Evolutionary conservation across 1,140 invertebrate genomes (phyloP).

Genomic region (Contarinia nasturtii): DNA sequence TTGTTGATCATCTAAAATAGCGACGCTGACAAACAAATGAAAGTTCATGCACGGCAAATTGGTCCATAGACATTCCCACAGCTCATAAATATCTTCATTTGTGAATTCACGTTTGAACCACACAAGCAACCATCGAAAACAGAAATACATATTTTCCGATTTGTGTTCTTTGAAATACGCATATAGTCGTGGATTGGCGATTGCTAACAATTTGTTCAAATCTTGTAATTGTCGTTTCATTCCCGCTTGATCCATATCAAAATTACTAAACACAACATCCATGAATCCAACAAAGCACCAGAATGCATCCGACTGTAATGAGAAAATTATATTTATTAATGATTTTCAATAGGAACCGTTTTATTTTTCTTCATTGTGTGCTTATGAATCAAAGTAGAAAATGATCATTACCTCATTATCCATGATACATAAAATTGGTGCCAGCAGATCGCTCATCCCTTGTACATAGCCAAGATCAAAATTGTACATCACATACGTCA

Average conservation of each 20-base stretch:
- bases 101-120: slow-evolving; percentile 68
- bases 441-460: slow-evolving; percentile 94
- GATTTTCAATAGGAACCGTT: too few relatives aligned
- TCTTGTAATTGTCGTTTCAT: slow-evolving; percentile 87
- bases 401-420: slow-evolving; percentile 63
- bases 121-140: slow-evolving; percentile 82
- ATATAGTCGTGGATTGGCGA: slow-evolving; percentile 67
- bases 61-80: slow-evolving; percentile 80
- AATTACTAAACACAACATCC: slow-evolving; percentile 90
- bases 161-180: slow-evolving; percentile 78
- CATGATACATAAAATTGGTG: slow-evolving; percentile 80
- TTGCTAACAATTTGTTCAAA: slow-evolving; percentile 59
- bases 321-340: too few relatives aligned
- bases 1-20: slow-evolving; percentile 79
- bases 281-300: slow-evolving; percentile 99
- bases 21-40: slow-evolving; percentile 75
- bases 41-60: slow-evolving; percentile 84
- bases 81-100: slow-evolving; percentile 49
- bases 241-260: slow-evolving; percentile 91
- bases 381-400: too few relatives aligned
- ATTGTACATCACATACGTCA: slow-evolving; percentile 99
- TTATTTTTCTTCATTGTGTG: too few relatives aligned
- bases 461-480: slow-evolving; percentile 94
- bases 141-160: slow-evolving; percentile 96
- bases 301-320: slow-evolving; percentile 58